phyloP scores from a whole-genome alignment of 2,797 vertebrate genomes.

The Brachyrhaphis roseni region DNA sequence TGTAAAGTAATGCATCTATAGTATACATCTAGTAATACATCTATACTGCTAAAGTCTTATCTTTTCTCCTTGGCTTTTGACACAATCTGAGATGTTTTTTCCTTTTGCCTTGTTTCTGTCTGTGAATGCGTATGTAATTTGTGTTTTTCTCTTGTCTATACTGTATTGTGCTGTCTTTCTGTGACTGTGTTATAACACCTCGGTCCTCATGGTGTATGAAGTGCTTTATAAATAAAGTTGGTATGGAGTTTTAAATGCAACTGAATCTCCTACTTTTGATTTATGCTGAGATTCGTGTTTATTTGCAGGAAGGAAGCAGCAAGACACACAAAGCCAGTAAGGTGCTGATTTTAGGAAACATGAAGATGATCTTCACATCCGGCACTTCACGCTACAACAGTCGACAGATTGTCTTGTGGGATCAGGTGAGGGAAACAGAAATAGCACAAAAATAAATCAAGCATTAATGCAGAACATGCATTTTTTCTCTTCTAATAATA shows the following conservation, averaged over 20 bases:
- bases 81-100: too few species aligned
- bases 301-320: conserved; percentile 84
- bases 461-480: neutral
- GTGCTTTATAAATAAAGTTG: too few species aligned
- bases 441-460: neutral
- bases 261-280: neutral
- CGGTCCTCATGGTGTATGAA: too few species aligned
- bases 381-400: conserved; percentile 91
- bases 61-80: too few species aligned
- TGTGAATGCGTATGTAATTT: too few species aligned
- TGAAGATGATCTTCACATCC: conserved; percentile 87
- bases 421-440: conserved; percentile 66
- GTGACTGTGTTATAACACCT: too few species aligned
- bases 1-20: neutral
- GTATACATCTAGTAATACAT: too few species aligned
- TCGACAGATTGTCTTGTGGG: conserved; percentile 82
- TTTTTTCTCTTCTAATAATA: neutral
- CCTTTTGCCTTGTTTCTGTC: too few species aligned
- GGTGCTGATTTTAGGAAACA: conserved; percentile 89
- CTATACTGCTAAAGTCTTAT: too few species aligned
- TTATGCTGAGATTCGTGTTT: conserved; percentile 6
- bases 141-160: too few species aligned
- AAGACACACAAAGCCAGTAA: conserved; percentile 88
- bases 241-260: neutral
- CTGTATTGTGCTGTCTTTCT: too few species aligned